Percentiles rank a stretch among this genome's conserved stretches.
Conservation (phyloP, 1,140 invertebrate genomes). For the Brachystomella parvula region DNA sequence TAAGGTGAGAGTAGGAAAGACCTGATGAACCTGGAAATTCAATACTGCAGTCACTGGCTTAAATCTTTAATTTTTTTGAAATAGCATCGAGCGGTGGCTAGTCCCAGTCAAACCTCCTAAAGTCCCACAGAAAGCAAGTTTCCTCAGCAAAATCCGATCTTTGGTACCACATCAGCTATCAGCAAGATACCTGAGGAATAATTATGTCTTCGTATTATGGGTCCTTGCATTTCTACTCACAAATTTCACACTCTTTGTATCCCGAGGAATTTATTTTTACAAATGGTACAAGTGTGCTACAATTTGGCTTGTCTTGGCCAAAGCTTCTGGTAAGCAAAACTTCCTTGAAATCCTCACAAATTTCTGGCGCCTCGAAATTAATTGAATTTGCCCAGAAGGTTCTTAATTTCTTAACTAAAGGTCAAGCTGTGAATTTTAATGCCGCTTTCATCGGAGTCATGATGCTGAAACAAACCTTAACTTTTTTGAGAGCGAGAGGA, state of each 20-base stretch:
- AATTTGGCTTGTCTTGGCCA: conserved; percentile 68
- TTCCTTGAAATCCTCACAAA: too few relatives aligned
- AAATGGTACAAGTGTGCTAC: conserved; percentile 49
- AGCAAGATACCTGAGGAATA: conserved; percentile 75
- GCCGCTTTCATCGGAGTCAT: conserved; percentile 79
- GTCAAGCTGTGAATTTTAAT: conserved; percentile 87
- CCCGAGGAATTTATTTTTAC: conserved; percentile 61
- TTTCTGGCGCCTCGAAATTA: too few relatives aligned
- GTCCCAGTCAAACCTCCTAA: conserved; percentile 64
- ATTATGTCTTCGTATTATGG: conserved; percentile 73
- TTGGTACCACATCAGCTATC: conserved; percentile 69
- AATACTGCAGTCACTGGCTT: conserved; percentile 1
- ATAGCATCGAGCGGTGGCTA: conserved; percentile 55
- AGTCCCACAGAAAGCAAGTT: conserved; percentile 41
- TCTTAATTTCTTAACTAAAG: conserved; percentile 53
- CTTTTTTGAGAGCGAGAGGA: conserved; percentile 70
- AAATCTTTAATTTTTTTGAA: conserved; percentile 9
- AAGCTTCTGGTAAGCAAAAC: conserved; percentile 80
- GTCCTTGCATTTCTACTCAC: conserved; percentile 60
- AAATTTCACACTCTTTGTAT: conserved; percentile 66
- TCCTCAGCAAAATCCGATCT: conserved; percentile 48
- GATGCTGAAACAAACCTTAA: conserved; percentile 78
- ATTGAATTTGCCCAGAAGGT: too few relatives aligned
- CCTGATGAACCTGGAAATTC: background rate
- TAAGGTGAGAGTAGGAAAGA: conserved; percentile 58